Conservation (phyloP, 2,113 vertebrate genomes). For the Hippolais icterina region DNA sequence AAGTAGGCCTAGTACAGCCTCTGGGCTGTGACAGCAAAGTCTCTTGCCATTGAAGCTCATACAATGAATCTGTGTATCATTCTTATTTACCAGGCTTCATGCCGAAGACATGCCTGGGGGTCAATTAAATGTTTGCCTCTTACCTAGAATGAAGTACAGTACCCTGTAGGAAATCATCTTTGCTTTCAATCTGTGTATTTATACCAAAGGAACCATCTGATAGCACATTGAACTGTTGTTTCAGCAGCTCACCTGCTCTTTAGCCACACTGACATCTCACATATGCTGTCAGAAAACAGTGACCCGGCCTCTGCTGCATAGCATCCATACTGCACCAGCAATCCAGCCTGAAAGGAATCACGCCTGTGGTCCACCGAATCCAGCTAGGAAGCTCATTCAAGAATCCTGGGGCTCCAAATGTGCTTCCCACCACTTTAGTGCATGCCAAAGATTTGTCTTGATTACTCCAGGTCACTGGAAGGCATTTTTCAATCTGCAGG, state of each 20-base stretch:
- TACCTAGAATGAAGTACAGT: background rate
- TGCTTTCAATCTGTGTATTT: background rate
- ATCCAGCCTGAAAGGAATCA: background rate
- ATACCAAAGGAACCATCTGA: background rate
- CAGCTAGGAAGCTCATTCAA: background rate
- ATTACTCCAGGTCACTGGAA: conserved; percentile 25
- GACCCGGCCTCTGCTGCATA: background rate
- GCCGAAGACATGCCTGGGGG: background rate
- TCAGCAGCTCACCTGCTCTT: background rate
- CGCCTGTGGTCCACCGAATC: fast-evolving
- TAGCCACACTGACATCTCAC: background rate
- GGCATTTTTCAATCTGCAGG: background rate
- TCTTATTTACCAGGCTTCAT: background rate
- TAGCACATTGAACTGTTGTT: background rate
- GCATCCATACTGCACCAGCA: background rate
- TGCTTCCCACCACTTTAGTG: background rate
- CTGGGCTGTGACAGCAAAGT: background rate
- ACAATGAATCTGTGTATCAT: background rate
- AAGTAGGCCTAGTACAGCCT: background rate
- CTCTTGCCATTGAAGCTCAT: background rate
- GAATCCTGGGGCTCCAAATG: background rate
- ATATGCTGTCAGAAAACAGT: background rate
- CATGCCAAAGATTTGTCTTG: conserved; percentile 1
- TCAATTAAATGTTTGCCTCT: background rate
- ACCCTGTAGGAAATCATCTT: background rate